Evolutionary conservation across 1,140 invertebrate genomes (phyloP).

Genomic region (Drosophila bifasciata): DNA sequence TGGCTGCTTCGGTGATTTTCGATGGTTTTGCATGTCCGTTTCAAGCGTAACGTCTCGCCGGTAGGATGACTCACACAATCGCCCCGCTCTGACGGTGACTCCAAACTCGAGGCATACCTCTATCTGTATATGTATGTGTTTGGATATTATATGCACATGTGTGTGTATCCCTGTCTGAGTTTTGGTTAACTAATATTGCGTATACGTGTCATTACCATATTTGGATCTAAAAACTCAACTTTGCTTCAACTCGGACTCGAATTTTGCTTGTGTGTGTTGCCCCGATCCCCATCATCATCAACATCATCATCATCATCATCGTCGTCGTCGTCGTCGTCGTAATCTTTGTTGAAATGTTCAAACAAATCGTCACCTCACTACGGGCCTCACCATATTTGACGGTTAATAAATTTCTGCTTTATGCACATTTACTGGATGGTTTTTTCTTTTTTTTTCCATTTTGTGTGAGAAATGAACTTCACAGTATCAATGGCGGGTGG

Average conservation of each 20-base stretch:
- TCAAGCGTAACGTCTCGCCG: conserved; percentile 49
- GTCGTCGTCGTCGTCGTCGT: conserved; percentile 1
- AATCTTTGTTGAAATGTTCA: conserved; percentile 43
- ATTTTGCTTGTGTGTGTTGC: conserved; percentile 36
- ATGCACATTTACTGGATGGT: conserved; percentile 53
- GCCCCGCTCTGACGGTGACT: conserved; percentile 9
- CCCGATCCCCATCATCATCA: neutral
- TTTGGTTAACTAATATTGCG: conserved; percentile 55
- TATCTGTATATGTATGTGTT: conserved; percentile 9
- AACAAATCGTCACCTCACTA: conserved; percentile 63
- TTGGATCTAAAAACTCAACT: conserved; percentile 57
- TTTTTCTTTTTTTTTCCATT: conserved; percentile 12
- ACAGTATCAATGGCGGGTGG: neutral
- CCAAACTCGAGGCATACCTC: conserved; percentile 36
- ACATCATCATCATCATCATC: conserved; percentile 14
- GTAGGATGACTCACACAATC: conserved; percentile 61
- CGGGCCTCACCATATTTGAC: conserved; percentile 67
- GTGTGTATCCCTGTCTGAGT: conserved; percentile 17
- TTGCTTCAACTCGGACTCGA: conserved; percentile 33
- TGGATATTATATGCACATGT: neutral
- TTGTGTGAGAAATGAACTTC: conserved; percentile 9
- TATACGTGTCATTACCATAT: conserved; percentile 74
- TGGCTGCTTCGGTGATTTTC: conserved; percentile 52
- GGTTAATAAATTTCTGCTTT: conserved; percentile 73
- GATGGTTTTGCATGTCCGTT: conserved; percentile 53